These are phyloP conservation scores for Decapterus maruadsi DNA, from an alignment of 2,797 vertebrate species.

Conservation along the genomic window DNA sequence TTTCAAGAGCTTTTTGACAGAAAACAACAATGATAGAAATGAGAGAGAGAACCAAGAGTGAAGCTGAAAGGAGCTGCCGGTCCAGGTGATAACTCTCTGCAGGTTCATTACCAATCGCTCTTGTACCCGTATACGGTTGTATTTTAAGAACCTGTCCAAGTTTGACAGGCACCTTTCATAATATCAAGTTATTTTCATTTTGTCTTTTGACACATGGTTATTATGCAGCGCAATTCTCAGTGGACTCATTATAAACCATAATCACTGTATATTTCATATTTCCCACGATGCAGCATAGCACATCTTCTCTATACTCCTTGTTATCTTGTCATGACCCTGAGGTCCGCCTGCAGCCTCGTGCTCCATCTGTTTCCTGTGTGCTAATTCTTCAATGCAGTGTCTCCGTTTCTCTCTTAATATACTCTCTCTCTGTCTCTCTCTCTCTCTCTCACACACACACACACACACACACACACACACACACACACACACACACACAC, in stretches of 20 bases:
- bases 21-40: not conserved
- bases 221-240: constrained; percentile 1
- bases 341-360: constrained; percentile 67
- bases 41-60: not conserved
- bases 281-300: constrained; percentile 36
- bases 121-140: no score
- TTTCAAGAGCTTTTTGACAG: not conserved
- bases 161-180: not conserved
- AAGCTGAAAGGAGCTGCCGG: not conserved
- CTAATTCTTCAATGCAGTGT: constrained; percentile 1
- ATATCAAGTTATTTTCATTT: not conserved
- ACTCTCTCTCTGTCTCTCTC: not conserved
- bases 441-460: no score
- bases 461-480: no score
- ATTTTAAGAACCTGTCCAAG: no score
- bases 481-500: not conserved
- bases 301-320: constrained; percentile 51
- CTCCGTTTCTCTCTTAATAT: constrained; percentile 7
- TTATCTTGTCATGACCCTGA: constrained; percentile 64
- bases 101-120: not conserved
- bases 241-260: constrained; percentile 16
- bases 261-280: constrained; percentile 18
- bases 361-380: constrained; percentile 69
- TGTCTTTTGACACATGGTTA: not conserved
- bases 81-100: not conserved